These are phyloP conservation scores for Tholera decimalis DNA, from an alignment of 2,888 invertebrate species.

Conservation along the genomic window DNA sequence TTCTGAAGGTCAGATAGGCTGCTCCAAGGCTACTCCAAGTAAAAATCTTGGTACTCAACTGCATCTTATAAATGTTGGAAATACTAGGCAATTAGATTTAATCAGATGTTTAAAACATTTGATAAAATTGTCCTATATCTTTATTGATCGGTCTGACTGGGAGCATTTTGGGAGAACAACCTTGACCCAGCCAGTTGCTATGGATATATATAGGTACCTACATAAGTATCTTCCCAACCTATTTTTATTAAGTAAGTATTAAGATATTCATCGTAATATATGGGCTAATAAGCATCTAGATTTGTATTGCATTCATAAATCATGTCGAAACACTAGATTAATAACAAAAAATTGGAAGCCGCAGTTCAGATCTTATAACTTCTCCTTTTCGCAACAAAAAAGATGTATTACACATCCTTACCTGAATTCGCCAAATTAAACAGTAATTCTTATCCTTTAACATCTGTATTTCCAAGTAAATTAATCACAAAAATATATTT, in stretches of 20 bases:
- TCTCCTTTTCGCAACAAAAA: background rate
- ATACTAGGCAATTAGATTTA: too few species aligned
- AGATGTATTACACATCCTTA: constrained; percentile 13
- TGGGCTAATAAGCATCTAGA: too few species aligned
- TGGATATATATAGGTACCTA: background rate
- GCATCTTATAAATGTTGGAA: too few species aligned
- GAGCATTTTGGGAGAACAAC: constrained; percentile 6
- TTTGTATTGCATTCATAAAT: background rate
- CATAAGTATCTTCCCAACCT: background rate
- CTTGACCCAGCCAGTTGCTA: constrained; percentile 24
- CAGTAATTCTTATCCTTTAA: background rate
- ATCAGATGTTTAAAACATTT: too few species aligned
- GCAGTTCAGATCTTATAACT: background rate
- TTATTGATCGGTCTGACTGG: constrained; percentile 21
- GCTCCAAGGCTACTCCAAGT: too few species aligned
- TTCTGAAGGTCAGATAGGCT: too few species aligned
- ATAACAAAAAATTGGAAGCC: too few species aligned
- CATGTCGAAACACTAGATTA: too few species aligned
- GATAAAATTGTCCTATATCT: too few species aligned
- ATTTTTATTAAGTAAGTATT: background rate
- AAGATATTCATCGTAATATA: too few species aligned
- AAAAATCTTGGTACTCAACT: too few species aligned
- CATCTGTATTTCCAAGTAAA: constrained; percentile 39
- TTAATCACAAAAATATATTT: constrained; percentile 52
- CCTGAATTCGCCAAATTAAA: constrained; percentile 29